Evolutionary conservation across 2,797 vertebrate genomes (phyloP).

Genomic region (Gallinago nigripennis): DNA sequence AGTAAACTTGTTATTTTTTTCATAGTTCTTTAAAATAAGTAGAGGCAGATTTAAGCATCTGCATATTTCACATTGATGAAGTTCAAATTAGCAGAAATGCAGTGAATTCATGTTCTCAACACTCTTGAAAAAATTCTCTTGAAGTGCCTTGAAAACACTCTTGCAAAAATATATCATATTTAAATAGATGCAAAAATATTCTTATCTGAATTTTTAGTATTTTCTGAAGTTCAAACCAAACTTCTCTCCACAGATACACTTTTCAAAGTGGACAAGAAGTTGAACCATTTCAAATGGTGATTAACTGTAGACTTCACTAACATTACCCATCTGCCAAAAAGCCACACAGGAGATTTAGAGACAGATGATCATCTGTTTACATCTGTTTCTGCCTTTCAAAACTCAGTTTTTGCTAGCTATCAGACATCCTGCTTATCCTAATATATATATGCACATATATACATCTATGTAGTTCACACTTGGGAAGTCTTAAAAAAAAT

Average conservation of each 20-base stretch:
- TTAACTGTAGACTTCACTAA: neutral
- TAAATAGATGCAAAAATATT: neutral
- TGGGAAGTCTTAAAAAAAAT: neutral
- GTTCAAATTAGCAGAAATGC: conserved; percentile 14
- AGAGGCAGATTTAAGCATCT: neutral
- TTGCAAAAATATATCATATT: neutral
- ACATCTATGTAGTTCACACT: neutral
- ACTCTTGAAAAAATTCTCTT: neutral
- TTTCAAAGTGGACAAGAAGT: conserved; percentile 14
- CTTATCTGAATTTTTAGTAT: neutral
- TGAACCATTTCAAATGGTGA: conserved; percentile 5
- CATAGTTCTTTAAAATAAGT: neutral
- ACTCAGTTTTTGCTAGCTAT: neutral
- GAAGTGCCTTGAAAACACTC: neutral
- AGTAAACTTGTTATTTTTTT: neutral
- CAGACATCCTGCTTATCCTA: neutral
- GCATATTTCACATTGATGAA: neutral
- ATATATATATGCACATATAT: neutral
- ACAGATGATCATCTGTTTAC: neutral
- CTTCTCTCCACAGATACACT: neutral
- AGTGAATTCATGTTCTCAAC: neutral
- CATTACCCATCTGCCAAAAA: conserved; percentile 8
- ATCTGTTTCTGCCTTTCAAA: neutral
- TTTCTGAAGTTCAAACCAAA: conserved; percentile 9
- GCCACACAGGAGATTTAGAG: neutral